Evolutionary conservation across 2,797 vertebrate genomes (phyloP).

Genomic region (Apodemus agrarius): DNA sequence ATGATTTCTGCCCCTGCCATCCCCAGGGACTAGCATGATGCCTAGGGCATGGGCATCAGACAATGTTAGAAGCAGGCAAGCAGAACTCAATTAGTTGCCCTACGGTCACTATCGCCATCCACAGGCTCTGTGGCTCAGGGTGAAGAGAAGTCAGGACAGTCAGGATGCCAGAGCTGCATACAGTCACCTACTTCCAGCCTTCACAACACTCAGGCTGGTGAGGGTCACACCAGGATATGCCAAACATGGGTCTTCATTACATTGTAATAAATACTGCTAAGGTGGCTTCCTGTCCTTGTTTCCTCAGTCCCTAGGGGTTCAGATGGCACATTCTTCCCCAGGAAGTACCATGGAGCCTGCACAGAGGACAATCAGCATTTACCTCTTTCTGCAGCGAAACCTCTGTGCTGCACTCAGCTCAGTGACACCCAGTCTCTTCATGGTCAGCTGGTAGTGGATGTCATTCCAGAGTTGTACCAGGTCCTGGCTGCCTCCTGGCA

Average conservation of each 20-base stretch:
- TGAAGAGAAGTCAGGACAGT: not conserved
- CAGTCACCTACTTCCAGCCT: not conserved
- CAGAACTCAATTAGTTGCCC: not conserved
- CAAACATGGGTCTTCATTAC: not conserved
- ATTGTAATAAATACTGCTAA: not conserved
- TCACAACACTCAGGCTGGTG: not conserved
- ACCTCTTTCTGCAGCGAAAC: slow-evolving; percentile 86
- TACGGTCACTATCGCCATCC: too few species aligned
- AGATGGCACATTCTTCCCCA: not conserved
- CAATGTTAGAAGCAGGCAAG: not conserved
- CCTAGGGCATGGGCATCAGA: not conserved
- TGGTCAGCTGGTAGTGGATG: slow-evolving; percentile 82
- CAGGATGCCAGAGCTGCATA: not conserved
- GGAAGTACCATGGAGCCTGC: not conserved
- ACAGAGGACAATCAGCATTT: not conserved
- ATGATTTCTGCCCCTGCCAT: not conserved
- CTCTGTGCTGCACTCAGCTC: slow-evolving; percentile 83
- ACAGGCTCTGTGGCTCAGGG: not conserved
- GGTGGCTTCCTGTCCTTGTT: not conserved
- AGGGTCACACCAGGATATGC: not conserved
- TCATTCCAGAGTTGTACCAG: slow-evolving; percentile 85
- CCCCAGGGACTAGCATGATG: not conserved
- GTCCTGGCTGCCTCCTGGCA: slow-evolving; percentile 79
- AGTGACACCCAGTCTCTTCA: slow-evolving; percentile 64
- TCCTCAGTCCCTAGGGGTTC: not conserved